Percentiles rank a stretch among this genome's conserved stretches.
Conservation (phyloP, 1,140 invertebrate species). For the Drepana arcuata region DNA sequence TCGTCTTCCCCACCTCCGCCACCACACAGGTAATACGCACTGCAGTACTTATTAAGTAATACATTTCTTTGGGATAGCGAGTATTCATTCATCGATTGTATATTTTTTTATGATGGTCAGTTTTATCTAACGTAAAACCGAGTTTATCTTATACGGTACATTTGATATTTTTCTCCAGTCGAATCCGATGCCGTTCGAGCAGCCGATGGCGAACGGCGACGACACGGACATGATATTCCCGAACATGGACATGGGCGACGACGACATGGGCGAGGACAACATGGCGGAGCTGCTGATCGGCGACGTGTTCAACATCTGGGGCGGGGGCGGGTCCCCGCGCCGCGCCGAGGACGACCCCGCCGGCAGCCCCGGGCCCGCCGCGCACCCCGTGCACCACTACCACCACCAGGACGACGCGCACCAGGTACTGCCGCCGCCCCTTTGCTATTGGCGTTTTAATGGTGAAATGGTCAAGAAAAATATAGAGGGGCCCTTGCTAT, state of each 20-base stretch:
- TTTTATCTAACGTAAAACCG: too few species aligned
- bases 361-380: constrained; percentile 28
- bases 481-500: too few species aligned
- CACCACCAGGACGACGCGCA: constrained; percentile 72
- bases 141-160: background rate
- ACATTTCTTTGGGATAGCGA: too few species aligned
- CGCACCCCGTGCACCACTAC: constrained; percentile 33
- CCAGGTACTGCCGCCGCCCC: constrained; percentile 67
- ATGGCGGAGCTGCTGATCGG: constrained; percentile 74
- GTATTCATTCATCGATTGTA: too few species aligned
- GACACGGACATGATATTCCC: constrained; percentile 82
- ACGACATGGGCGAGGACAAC: constrained; percentile 82
- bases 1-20: constrained; percentile 98
- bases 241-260: constrained; percentile 80
- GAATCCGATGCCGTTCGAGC: constrained; percentile 88
- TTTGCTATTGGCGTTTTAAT: background rate
- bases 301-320: constrained; percentile 72
- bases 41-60: too few species aligned
- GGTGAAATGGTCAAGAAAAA: too few species aligned
- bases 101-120: too few species aligned
- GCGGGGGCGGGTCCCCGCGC: constrained; percentile 69
- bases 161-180: constrained; percentile 71
- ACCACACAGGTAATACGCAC: constrained; percentile 95
- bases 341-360: constrained; percentile 50
- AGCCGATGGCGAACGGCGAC: constrained; percentile 83